Evolutionary conservation across 2,888 invertebrate species (phyloP).

Genomic region (Phanerotoma sp.): DNA sequence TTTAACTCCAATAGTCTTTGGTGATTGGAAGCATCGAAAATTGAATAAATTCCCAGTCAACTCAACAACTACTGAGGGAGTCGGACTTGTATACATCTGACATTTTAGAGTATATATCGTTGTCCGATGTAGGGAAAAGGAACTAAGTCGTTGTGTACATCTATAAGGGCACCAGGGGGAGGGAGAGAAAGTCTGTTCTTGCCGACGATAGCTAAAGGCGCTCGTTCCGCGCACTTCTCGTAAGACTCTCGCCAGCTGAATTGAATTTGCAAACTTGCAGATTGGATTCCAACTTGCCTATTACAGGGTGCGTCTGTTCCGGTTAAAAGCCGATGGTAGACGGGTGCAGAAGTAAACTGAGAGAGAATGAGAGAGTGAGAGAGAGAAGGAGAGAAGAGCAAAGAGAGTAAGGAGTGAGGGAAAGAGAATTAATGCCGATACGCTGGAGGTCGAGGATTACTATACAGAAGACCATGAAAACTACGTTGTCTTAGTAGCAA

Average conservation of each 20-base stretch:
- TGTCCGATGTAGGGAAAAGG: conserved; percentile 3
- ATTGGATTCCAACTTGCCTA: conserved; percentile 59
- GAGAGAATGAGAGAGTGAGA: conserved; percentile 13
- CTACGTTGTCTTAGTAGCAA: conserved; percentile 32
- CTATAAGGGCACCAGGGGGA: conserved; percentile 4
- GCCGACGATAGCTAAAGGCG: conserved; percentile 19
- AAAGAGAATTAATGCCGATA: conserved; percentile 58
- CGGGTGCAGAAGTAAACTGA: background rate
- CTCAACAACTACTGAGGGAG: background rate
- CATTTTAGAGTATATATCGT: background rate
- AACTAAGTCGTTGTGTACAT: background rate
- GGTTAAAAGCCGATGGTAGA: conserved; percentile 53
- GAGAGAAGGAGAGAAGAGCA: conserved; percentile 10
- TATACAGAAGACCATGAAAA: conserved; percentile 29
- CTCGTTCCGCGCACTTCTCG: conserved; percentile 27
- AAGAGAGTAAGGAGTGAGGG: conserved; percentile 6
- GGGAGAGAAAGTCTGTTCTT: conserved; percentile 3
- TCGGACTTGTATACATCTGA: background rate
- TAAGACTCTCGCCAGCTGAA: conserved; percentile 49
- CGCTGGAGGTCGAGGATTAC: conserved; percentile 56
- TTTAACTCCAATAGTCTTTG: no score
- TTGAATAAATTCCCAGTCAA: no score
- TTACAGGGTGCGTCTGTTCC: conserved; percentile 59
- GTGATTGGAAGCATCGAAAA: no score
- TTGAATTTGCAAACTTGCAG: conserved; percentile 59